phyloP scores from a whole-genome alignment of 2,888 invertebrate genomes.

The Alviniconcha strummeri region DNA sequence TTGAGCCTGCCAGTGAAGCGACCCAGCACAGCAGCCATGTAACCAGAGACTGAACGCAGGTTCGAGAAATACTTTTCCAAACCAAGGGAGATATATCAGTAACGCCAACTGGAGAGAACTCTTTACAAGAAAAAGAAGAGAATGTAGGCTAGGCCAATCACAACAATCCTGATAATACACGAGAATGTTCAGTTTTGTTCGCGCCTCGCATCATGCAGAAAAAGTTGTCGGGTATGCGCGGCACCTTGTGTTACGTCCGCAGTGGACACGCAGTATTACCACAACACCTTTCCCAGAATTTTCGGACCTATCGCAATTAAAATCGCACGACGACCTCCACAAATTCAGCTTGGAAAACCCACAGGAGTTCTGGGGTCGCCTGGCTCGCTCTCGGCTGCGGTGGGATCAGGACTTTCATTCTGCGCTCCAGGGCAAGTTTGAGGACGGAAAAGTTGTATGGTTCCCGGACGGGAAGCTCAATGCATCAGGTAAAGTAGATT shows the following conservation, averaged over 20 bases:
- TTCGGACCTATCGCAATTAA: constrained; percentile 48
- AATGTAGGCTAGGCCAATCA: too few species aligned
- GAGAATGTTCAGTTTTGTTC: too few species aligned
- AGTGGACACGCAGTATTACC: background rate
- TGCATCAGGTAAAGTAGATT: constrained; percentile 66
- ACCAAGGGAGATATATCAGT: too few species aligned
- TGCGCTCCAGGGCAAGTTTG: constrained; percentile 68
- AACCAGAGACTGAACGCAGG: too few species aligned
- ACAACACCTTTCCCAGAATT: constrained; percentile 68
- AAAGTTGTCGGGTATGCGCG: too few species aligned
- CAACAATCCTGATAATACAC: too few species aligned
- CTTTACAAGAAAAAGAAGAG: too few species aligned
- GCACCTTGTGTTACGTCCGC: background rate
- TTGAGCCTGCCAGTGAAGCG: too few species aligned
- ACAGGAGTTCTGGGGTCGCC: constrained; percentile 71
- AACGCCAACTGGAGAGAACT: too few species aligned
- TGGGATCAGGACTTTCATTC: constrained; percentile 70
- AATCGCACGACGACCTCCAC: constrained; percentile 68
- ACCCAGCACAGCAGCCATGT: too few species aligned
- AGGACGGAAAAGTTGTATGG: constrained; percentile 68
- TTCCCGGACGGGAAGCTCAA: constrained; percentile 73
- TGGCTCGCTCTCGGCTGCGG: constrained; percentile 67
- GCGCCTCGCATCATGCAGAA: too few species aligned
- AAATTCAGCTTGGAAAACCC: constrained; percentile 67
- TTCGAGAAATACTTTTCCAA: too few species aligned